A percentile compares a stretch with the other conserved stretches of the same genome.
These are phyloP conservation scores for Megalurothrips usitatus DNA, from an alignment of 2,888 invertebrate species.

Conservation along the genomic window DNA sequence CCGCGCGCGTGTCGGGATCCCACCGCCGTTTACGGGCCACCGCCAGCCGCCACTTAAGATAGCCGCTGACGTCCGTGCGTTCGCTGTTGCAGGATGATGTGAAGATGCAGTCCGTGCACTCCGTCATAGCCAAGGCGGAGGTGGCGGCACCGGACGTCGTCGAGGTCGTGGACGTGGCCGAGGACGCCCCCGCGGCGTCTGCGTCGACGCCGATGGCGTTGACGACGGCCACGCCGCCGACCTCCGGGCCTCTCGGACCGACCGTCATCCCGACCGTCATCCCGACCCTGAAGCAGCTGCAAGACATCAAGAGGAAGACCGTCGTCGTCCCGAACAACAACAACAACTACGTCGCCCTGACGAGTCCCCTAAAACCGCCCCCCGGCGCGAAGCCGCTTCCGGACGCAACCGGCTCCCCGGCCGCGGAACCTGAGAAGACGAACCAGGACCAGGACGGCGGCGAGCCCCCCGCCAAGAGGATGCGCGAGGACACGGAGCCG, in stretches of 20 bases:
- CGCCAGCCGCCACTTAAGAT: background rate
- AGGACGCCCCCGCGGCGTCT: background rate
- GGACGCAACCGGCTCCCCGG: background rate
- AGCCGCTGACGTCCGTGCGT: no score
- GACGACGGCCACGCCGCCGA: background rate
- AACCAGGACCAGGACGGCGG: background rate
- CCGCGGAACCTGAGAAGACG: background rate
- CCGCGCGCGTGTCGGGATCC: background rate
- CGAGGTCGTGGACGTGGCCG: no score
- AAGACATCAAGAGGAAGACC: background rate
- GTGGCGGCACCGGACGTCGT: no score
- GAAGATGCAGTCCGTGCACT: background rate
- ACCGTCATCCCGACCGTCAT: background rate
- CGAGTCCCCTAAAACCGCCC: background rate
- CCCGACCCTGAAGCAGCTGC: conserved; percentile 21
- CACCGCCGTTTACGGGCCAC: no score
- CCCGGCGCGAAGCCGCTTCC: background rate
- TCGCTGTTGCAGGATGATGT: background rate
- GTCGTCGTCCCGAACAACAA: background rate
- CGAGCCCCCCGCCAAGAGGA: background rate
- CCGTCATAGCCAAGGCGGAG: background rate
- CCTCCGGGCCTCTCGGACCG: background rate
- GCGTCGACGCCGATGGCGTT: background rate
- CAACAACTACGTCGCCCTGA: background rate
- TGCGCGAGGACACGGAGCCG: background rate